Percentiles rank a stretch among this genome's conserved stretches.
Evolutionary conservation across 2,797 vertebrate genomes (phyloP).

Genomic region (Anguilla anguilla): DNA sequence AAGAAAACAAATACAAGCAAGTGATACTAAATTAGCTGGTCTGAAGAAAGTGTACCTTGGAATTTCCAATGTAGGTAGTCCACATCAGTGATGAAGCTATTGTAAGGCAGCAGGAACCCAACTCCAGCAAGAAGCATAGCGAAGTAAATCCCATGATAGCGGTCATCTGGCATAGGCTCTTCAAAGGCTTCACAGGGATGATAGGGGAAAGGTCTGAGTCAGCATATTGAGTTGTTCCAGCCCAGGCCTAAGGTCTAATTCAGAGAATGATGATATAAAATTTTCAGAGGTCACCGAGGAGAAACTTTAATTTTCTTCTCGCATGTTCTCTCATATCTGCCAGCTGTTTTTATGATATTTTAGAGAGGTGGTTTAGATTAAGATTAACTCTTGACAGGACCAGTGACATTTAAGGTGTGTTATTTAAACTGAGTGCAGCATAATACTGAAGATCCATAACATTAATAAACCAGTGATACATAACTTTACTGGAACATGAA

Average conservation of each 20-base stretch:
- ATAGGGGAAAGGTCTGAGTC: constrained; percentile 33
- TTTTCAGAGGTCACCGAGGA: not conserved
- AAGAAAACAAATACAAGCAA: not conserved
- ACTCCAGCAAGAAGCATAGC: constrained; percentile 95
- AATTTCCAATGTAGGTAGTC: constrained; percentile 96
- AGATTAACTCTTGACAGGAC: not conserved
- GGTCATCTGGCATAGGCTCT: constrained; percentile 85
- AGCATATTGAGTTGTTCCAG: not conserved
- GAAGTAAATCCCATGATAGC: constrained; percentile 95
- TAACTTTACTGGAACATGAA: not conserved
- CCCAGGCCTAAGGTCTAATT: not conserved
- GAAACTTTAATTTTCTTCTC: not conserved
- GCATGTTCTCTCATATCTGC: not conserved
- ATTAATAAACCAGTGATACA: not conserved
- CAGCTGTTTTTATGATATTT: not conserved
- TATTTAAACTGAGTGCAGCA: not conserved
- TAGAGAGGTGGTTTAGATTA: not conserved
- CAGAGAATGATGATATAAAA: not conserved
- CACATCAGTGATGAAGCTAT: constrained; percentile 96
- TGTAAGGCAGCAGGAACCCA: constrained; percentile 95
- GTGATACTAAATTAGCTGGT: not conserved
- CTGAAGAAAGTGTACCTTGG: constrained; percentile 71
- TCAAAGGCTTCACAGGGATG: constrained; percentile 67
- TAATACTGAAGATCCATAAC: not conserved
- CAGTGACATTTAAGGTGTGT: not conserved